These are phyloP conservation scores for Calyptomena viridis DNA, from an alignment of 2,113 vertebrate genomes.

Conservation along the genomic window DNA sequence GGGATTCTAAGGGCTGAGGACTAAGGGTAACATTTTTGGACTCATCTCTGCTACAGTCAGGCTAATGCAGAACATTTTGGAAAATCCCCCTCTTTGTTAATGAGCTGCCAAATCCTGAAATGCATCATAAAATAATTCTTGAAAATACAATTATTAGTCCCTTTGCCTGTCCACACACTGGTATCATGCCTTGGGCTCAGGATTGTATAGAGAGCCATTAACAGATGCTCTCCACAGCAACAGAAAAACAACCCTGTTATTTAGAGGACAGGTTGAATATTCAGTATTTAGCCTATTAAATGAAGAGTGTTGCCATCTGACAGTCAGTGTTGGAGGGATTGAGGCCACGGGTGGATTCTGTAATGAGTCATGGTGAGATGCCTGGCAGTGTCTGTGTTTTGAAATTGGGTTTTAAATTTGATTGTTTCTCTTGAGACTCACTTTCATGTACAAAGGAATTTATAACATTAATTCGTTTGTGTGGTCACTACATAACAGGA, in stretches of 20 bases:
- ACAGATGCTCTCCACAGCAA: background rate
- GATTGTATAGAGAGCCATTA: background rate
- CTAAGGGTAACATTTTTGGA: background rate
- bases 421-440: background rate
- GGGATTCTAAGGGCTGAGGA: background rate
- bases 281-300: background rate
- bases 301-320: slow-evolving; percentile 35
- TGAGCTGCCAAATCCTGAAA: background rate
- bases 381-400: background rate
- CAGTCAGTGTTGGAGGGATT: background rate
- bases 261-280: background rate
- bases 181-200: background rate
- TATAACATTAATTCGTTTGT: background rate
- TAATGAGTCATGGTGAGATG: background rate
- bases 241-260: background rate
- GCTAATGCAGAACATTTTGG: background rate
- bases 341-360: slow-evolving; percentile 17
- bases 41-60: background rate
- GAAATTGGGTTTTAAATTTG: background rate
- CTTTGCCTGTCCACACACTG: background rate
- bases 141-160: background rate
- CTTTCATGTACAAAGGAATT: background rate
- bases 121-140: background rate
- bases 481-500: background rate
- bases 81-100: background rate